Evolutionary conservation across 1,140 invertebrate species (phyloP).

Genomic region (Lethocerus indicus): DNA sequence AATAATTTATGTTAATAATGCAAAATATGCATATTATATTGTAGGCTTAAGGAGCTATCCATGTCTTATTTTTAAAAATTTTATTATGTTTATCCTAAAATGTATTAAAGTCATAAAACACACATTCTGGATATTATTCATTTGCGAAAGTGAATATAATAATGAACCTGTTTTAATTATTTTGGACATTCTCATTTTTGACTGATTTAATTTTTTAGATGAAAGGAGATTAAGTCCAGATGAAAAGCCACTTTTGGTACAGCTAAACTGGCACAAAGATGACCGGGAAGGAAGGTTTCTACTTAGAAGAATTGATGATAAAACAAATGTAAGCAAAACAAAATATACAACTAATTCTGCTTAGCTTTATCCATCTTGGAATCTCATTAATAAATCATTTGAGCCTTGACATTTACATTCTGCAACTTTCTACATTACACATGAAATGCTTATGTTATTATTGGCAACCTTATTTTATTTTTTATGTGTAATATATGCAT

Average conservation of each 20-base stretch:
- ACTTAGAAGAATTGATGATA: constrained; percentile 72
- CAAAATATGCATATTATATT: no score
- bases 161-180: no score
- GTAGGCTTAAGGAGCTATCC: no score
- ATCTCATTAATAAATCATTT: constrained; percentile 6
- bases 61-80: no score
- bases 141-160: no score
- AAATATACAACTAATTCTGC: not conserved
- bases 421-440: not conserved
- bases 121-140: no score
- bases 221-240: constrained; percentile 75
- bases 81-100: no score
- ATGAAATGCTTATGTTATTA: not conserved
- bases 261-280: constrained; percentile 97
- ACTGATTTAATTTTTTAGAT: constrained; percentile 40
- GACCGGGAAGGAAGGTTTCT: constrained; percentile 94
- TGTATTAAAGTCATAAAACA: not conserved
- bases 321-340: constrained; percentile 36
- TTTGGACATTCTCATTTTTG: no score
- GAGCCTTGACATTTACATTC: no score
- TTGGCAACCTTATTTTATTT: not conserved
- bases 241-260: constrained; percentile 92
- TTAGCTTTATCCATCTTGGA: no score
- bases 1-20: no score
- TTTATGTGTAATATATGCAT: no score